Evolutionary conservation across 2,113 vertebrate species (phyloP), one percentile per base, ranked within the genome.

Genomic region (Limanda limanda): DNA sequence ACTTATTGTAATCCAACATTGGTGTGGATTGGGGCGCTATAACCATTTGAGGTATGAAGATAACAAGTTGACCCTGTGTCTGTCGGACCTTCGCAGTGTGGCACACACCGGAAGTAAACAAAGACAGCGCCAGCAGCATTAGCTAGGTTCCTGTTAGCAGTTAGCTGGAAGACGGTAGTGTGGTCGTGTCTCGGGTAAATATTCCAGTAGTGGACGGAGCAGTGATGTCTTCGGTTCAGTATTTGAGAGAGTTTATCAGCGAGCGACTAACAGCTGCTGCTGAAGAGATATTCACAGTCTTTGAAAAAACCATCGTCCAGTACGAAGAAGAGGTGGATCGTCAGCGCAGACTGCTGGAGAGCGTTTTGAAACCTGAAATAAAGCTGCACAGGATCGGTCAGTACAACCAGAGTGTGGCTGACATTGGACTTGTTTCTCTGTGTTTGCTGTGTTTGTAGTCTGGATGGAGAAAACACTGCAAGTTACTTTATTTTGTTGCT

Each of bases 341-440:
- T 9, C 51, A 68, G 48, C 18, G 65, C 48, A 68, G 20, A 31
- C 48, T 68, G 48, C 20, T 68, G 65, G 65, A 55, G 1, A 15
- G 23, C 3, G 48, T 37, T 0, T 37, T 25, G 48, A 21, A 55
- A 55, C 65, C 65, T 7, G 65, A 17, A 8, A 3, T 55, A 3
- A 35, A 37, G 10, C 4, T 55, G 2, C 48, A 68, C 27, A 52
- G 48, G n/a, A 35, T 27, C 14, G 65, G 65, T 66, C 2, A 31
- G 64, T n/a, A n/a, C 27, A 31, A 31, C 27, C 27, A 31, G 27
- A 31, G 27, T 31, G 27, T 31, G 27, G 27, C 27, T 6, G 27
- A 31, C 27, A 31, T 31, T 31, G 27, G 27, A 31, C 27, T 31
- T 31, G 27, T 31, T 6, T 31, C 27, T 31, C 27, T 31, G 5